Base-by-base conservation (phyloP, 2,888 invertebrate species). In the Automeris io region DNA sequence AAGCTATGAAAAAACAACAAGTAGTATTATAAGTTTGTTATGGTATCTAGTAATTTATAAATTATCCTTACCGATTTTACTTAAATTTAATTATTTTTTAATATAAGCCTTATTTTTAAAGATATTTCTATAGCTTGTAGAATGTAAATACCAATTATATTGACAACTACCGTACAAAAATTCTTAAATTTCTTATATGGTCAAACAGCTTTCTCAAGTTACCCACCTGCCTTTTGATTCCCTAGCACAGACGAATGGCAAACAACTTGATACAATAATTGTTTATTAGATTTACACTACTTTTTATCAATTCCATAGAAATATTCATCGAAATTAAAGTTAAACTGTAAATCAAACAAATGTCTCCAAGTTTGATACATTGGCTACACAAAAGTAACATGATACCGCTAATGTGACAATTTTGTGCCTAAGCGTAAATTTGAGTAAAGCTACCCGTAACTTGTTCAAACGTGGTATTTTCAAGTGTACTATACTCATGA, bases 381-480 rank as follows among this genome's bases (percentile, higher is more conserved):
- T 37, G 37, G 42, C 49, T 50, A 51, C 47, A 55, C 48, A 54
- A 53, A 68, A 57, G 43, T 72, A 47, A 42, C 73, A 56, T 46
- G 25, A 19, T 39, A 39, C 37, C 53, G 73, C 54, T 75, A 75
- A 75, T 59, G 47, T 47, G 57, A 43, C 51, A 61, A 54, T 58
- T 62, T 62, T 45, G 50, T 59, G 49, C 45, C 46, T 45, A 48
- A 45, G 43, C 54, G 60, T 51, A 50, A 61, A 61, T 66, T 63
- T 51, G 52, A 46, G 61, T 57, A 50, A 55, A 43, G 42, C 47
- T 16, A 45, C 49, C 45, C 49, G 47, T 43, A 43, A 40, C 39
- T 39, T 55, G 45, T 49, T 42, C 54, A 54, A 47, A 55, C 61
- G 58, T 43, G 47, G 47, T 45, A 43, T 47, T 45, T 51, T 56